Conservation (phyloP, 1,140 invertebrate species). For the Pristionchus pacificus region DNA sequence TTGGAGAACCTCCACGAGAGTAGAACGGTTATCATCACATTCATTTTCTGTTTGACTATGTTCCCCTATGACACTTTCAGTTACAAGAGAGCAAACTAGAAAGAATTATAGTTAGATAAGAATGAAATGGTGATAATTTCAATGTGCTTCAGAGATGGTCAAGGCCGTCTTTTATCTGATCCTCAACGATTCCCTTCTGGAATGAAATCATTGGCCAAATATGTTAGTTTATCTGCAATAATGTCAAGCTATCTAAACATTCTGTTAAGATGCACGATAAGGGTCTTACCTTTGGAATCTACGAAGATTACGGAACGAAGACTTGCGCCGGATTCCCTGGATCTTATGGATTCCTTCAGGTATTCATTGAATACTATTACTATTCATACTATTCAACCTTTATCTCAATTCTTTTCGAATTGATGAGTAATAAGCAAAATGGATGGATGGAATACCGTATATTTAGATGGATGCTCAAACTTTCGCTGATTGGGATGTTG, state of each 20-base stretch:
- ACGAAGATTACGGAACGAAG: slow-evolving; percentile 90
- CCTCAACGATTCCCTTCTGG: slow-evolving; percentile 40
- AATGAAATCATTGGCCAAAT: slow-evolving; percentile 40
- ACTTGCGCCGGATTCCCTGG: slow-evolving; percentile 92
- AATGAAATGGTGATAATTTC: too few relatives aligned
- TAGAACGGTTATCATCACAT: too few relatives aligned
- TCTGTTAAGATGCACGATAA: slow-evolving; percentile 76
- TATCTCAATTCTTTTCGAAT: too few relatives aligned
- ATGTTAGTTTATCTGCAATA: slow-evolving; percentile 28
- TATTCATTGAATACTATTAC: background rate
- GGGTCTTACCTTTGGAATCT: slow-evolving; percentile 92
- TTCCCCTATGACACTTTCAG: too few relatives aligned
- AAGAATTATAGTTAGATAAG: too few relatives aligned
- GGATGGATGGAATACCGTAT: slow-evolving; percentile 4
- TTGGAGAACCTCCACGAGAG: too few relatives aligned
- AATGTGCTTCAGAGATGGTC: slow-evolving; percentile 18
- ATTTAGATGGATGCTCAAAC: slow-evolving; percentile 74
- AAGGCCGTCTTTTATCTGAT: slow-evolving; percentile 31
- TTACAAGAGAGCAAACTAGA: too few relatives aligned
- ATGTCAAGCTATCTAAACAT: background rate
- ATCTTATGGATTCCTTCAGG: slow-evolving; percentile 73
- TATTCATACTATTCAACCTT: too few relatives aligned
- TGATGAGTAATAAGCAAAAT: too few relatives aligned
- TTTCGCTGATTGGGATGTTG: slow-evolving; percentile 91
- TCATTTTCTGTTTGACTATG: too few relatives aligned